Conservation (phyloP, 1,140 invertebrate genomes). For the Euura saliciscinereae region DNA sequence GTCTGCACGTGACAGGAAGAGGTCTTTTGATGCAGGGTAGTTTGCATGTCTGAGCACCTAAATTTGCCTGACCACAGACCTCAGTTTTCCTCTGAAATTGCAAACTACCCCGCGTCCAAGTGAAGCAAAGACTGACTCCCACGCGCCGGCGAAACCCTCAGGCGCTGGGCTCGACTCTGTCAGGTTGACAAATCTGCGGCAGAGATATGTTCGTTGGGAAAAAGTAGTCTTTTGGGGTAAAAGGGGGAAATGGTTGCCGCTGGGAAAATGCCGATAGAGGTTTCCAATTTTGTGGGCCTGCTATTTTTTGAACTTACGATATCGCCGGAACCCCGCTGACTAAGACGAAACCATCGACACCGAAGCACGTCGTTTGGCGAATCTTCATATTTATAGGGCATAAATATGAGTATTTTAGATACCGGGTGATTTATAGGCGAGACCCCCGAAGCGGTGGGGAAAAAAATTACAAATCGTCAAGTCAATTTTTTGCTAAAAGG, state of each 20-base stretch:
- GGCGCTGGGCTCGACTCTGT: not conserved
- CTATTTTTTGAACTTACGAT: not conserved
- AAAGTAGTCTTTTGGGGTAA: not conserved
- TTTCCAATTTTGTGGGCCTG: not conserved
- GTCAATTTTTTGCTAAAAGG: not conserved
- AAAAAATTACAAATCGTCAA: conserved; percentile 6
- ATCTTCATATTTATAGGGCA: conserved; percentile 3
- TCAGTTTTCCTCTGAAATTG: not conserved
- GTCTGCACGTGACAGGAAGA: not conserved
- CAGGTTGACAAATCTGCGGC: not conserved
- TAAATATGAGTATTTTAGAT: conserved; percentile 6
- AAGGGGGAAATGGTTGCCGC: not conserved
- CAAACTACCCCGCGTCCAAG: not conserved
- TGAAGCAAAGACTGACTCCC: not conserved
- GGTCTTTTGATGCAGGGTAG: not conserved
- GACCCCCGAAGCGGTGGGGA: not conserved
- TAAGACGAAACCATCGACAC: not conserved
- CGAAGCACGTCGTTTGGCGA: not conserved
- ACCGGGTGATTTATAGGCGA: not conserved
- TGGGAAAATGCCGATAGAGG: not conserved
- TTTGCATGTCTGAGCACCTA: conserved; percentile 4
- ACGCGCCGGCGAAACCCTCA: not conserved
- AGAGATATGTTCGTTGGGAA: not conserved
- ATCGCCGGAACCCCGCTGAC: not conserved
- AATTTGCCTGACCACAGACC: not conserved